Conservation (phyloP, 2,797 vertebrate genomes). For the Enteromius paludinosus region DNA sequence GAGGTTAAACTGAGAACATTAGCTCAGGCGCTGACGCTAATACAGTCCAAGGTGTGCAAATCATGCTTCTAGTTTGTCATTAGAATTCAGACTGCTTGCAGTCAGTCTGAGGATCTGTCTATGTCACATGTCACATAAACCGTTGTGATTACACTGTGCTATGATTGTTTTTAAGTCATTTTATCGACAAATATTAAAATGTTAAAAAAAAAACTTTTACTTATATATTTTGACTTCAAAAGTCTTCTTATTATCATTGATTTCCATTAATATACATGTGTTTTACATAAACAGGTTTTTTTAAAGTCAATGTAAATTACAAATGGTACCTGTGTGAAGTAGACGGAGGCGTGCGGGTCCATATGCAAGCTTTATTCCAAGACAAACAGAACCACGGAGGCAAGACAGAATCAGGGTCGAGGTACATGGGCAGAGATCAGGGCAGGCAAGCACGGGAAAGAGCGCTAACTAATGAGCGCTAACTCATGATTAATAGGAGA, state of each 20-base stretch:
- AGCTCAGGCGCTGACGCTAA: conserved; percentile 41
- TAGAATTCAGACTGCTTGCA: conserved; percentile 6
- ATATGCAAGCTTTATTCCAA: too few species aligned
- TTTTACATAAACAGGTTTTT: not conserved
- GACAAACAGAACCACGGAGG: too few species aligned
- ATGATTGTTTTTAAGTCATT: not conserved
- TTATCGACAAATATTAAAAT: not conserved
- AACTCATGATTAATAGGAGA: too few species aligned
- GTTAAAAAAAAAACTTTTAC: fast-evolving
- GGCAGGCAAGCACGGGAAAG: too few species aligned
- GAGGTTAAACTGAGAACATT: conserved; percentile 58
- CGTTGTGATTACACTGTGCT: not conserved
- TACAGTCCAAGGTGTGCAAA: conserved; percentile 13
- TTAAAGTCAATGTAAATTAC: not conserved
- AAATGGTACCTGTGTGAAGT: not conserved
- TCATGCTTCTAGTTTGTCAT: not conserved
- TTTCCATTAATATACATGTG: not conserved
- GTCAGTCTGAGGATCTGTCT: not conserved
- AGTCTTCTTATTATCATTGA: not conserved
- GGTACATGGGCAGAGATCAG: too few species aligned
- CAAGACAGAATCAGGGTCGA: too few species aligned
- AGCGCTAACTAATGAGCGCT: too few species aligned
- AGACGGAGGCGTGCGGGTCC: too few species aligned
- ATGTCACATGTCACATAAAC: not conserved
- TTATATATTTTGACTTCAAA: not conserved